Percentiles rank a stretch among this genome's conserved stretches.
Conservation (phyloP, 2,113 vertebrate genomes). For the Puma concolor region DNA sequence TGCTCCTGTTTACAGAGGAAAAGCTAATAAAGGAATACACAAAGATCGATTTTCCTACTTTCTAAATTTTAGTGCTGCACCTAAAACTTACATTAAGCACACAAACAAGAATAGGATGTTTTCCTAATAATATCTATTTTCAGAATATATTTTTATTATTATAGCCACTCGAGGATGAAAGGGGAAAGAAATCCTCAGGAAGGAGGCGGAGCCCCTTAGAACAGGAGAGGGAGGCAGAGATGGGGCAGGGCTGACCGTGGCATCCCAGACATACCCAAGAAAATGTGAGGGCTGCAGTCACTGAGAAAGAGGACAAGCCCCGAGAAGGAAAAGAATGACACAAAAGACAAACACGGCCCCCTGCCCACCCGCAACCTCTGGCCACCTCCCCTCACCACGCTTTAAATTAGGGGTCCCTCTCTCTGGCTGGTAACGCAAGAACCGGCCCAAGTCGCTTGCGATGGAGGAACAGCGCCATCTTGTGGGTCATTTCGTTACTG, state of each 20-base stretch:
- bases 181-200: rapidly evolving
- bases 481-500: not conserved
- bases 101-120: not conserved
- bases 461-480: slow-evolving; percentile 51
- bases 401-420: not conserved
- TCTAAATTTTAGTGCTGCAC: not conserved
- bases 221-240: not conserved
- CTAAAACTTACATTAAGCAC: not conserved
- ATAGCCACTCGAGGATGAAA: not conserved
- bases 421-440: rapidly evolving
- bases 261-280: not conserved
- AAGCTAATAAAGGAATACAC: slow-evolving; percentile 24
- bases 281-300: not conserved
- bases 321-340: not conserved
- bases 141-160: not conserved
- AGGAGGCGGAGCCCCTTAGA: not conserved
- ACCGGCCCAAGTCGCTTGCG: not conserved
- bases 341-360: not conserved
- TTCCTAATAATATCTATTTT: not conserved
- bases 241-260: rapidly evolving
- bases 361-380: not conserved
- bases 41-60: not conserved
- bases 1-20: not conserved
- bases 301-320: not conserved
- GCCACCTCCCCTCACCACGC: not conserved